These are phyloP conservation scores for Limosa lapponica DNA, from an alignment of 2,797 vertebrate genomes.

Conservation along the genomic window DNA sequence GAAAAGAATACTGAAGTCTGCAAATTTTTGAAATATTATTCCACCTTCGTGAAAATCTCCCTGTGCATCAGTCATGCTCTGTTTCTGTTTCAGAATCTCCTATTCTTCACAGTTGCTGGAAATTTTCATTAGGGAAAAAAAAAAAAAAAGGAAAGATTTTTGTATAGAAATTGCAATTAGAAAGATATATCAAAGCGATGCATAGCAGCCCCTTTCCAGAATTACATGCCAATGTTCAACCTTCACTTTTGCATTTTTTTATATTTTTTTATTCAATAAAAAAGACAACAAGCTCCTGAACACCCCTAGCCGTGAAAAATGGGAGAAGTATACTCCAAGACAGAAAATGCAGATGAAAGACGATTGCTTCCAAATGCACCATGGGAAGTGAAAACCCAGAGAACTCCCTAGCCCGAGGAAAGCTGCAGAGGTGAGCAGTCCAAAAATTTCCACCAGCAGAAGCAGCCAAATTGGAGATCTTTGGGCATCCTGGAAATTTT, in stretches of 20 bases:
- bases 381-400: constrained; percentile 52
- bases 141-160: not conserved
- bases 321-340: not conserved
- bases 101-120: not conserved
- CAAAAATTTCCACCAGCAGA: constrained; percentile 26
- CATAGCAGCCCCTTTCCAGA: not conserved
- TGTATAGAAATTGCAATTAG: not conserved
- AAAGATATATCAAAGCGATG: not conserved
- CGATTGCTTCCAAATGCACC: constrained; percentile 5
- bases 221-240: not conserved
- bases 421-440: constrained; percentile 1
- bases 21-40: not conserved
- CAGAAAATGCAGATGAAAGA: constrained; percentile 56
- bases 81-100: not conserved
- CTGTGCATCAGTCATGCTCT: not conserved
- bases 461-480: not conserved
- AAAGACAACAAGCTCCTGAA: not conserved
- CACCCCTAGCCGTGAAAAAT: not conserved
- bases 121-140: not conserved
- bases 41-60: not conserved
- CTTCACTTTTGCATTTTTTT: not conserved
- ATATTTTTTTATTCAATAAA: not conserved
- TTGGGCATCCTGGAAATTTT: not conserved
- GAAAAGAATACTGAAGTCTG: not conserved
- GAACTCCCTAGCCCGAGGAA: constrained; percentile 64